Base-by-base conservation (phyloP, 2,797 vertebrate genomes). In the Tiaroga cobitis region DNA sequence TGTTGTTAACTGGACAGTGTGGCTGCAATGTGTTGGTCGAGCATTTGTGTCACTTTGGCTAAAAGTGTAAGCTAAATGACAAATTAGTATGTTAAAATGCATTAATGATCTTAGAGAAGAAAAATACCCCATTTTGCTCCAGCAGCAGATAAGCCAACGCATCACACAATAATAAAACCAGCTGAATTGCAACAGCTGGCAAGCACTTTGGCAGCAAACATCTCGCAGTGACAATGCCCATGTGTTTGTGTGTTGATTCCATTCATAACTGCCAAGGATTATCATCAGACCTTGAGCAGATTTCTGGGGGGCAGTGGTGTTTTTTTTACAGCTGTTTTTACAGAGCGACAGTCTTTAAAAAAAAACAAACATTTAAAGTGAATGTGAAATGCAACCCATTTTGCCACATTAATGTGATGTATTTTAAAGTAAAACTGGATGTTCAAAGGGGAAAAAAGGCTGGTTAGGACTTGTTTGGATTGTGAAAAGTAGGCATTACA, bases 221-320 rank as follows among this genome's bases (percentile, higher is more conserved):
- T 54, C 72, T 83, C 4, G 3, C 73, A 68, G 73, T n/a, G 32
- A 67, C 72, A 51, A 65, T 2, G 1, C 43, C 19, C 70, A 67
- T 76, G 82, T 76, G 82, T 76, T 83, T 83, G 16, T 51, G 43
- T 83, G 43, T 67, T 76, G 24, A 67, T 76, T 83, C 18, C 82
- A 83, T 83, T 63, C 73, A 61, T 37, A 83, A 74, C 41, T 39
- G 59, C 72, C 37, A 83, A 67, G 61, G 32, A 76, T 67, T 76
- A 54, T 65, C 59, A 76, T 76, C 4, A 76, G 72, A 83, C 43
- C 81, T 83, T 83, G 59, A 75, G 73, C 73, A 68, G 61, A 41
- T 83, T 54, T 67, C 82, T 83, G 43, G 29, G 9, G 73, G 61
- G 32, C 46, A 68, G 32, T 1, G 18, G 5, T 26, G 1, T 46